Conservation (phyloP, 2,113 vertebrate species). For the Brachypteracias leptosomus region DNA sequence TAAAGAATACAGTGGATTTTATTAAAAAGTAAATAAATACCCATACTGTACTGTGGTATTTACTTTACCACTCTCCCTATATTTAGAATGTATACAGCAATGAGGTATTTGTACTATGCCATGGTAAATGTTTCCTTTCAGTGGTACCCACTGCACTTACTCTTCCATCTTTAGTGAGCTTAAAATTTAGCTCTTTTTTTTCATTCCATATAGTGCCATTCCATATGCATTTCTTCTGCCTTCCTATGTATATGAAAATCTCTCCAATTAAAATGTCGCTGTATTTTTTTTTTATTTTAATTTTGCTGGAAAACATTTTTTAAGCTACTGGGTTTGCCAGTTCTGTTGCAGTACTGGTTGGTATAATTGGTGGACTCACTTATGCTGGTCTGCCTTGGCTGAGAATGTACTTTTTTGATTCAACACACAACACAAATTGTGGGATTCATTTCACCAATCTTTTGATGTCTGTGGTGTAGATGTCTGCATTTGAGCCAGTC, state of each 20-base stretch:
- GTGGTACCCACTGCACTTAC: constrained; percentile 44
- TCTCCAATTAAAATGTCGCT: neutral
- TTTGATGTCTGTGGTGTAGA: neutral
- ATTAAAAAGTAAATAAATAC: constrained; percentile 58
- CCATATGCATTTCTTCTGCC: neutral
- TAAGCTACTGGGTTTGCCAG: neutral
- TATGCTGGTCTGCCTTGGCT: neutral
- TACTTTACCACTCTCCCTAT: constrained; percentile 54
- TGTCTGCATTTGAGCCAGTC: neutral
- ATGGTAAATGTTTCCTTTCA: constrained; percentile 68
- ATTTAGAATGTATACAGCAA: constrained; percentile 68
- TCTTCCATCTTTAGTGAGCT: constrained; percentile 48
- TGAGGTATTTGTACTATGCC: constrained; percentile 63
- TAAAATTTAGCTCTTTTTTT: constrained; percentile 38
- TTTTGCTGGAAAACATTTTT: neutral
- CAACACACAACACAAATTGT: neutral
- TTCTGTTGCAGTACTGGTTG: neutral
- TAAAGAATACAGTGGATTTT: constrained; percentile 41
- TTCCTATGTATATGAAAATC: neutral
- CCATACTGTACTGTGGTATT: constrained; percentile 52
- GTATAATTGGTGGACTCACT: neutral
- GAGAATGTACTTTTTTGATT: neutral
- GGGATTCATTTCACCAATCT: neutral
- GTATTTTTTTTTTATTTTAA: neutral
- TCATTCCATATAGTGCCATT: neutral